Percentiles rank a stretch among this genome's conserved stretches.
Conservation (phyloP, 2,888 invertebrate species). For the Ethmia dodecea region DNA sequence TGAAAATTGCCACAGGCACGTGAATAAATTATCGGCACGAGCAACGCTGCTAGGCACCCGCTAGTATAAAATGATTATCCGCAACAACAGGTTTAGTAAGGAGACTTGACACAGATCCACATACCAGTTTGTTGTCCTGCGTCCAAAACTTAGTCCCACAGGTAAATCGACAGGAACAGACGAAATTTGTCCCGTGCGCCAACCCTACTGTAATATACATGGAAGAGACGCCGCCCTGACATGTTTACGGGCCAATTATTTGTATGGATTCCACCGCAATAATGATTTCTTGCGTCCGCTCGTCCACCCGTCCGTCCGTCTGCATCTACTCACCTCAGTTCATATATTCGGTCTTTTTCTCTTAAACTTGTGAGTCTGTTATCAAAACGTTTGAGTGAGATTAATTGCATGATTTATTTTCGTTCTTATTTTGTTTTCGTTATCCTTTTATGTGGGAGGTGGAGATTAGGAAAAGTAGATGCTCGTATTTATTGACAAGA, state of each 20-base stretch:
- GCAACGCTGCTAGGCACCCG: too few species aligned
- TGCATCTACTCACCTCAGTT: conserved; percentile 25
- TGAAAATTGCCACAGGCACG: too few species aligned
- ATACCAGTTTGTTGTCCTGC: too few species aligned
- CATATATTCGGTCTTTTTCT: conserved; percentile 57
- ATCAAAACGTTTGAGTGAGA: conserved; percentile 41
- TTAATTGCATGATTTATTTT: conserved; percentile 37
- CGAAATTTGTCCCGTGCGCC: conserved; percentile 18
- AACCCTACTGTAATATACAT: conserved; percentile 71
- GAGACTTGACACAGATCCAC: too few species aligned
- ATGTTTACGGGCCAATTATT: conserved; percentile 79
- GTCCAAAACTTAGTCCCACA: too few species aligned
- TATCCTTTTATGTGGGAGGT: too few species aligned
- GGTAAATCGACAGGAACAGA: too few species aligned
- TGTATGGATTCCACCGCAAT: conserved; percentile 75
- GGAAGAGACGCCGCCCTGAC: conserved; percentile 75
- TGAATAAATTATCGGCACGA: too few species aligned
- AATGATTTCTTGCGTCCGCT: conserved; percentile 72
- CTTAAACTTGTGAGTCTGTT: conserved; percentile 52
- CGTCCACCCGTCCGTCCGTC: conserved; percentile 29
- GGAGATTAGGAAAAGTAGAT: too few species aligned
- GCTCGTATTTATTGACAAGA: too few species aligned
- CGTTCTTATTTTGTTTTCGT: not conserved
- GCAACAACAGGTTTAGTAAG: too few species aligned
- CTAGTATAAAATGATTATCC: too few species aligned